A percentile compares a stretch with the other conserved stretches of the same genome.
Evolutionary conservation across 2,888 invertebrate species (phyloP).

Genomic region (Agonopterix alstromeriana): DNA sequence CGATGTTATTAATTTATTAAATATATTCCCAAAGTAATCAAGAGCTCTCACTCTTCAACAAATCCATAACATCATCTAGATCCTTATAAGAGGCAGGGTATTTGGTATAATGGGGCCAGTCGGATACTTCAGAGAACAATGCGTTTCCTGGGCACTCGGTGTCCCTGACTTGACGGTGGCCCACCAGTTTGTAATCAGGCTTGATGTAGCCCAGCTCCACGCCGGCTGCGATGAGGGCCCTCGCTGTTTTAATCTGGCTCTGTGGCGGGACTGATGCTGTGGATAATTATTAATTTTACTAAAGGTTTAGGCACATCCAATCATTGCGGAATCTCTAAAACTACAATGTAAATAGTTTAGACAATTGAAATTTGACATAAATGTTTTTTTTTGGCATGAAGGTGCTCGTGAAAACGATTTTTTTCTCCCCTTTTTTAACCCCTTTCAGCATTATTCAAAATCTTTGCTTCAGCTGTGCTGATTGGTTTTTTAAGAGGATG

Average conservation of each 20-base stretch:
- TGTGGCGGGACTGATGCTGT: slow-evolving; percentile 76
- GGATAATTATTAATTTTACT: slow-evolving; percentile 1
- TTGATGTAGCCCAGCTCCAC: slow-evolving; percentile 77
- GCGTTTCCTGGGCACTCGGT: slow-evolving; percentile 82
- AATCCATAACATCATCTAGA: background rate
- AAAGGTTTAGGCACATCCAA: background rate
- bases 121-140: slow-evolving; percentile 75
- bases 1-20: too few relatives aligned
- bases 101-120: slow-evolving; percentile 74
- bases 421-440: too few relatives aligned
- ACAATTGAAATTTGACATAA: too few relatives aligned
- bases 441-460: too few relatives aligned
- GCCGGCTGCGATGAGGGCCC: slow-evolving; percentile 78
- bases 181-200: slow-evolving; percentile 67
- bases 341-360: too few relatives aligned
- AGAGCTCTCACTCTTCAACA: too few relatives aligned
- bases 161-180: slow-evolving; percentile 36
- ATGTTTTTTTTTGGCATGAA: too few relatives aligned
- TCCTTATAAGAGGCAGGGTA: slow-evolving; percentile 29
- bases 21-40: too few relatives aligned
- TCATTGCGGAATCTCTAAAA: too few relatives aligned
- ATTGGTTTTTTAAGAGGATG: too few relatives aligned
- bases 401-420: too few relatives aligned
- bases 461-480: too few relatives aligned
- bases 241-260: slow-evolving; percentile 74